A percentile compares a stretch with the other conserved stretches of the same genome.
Conservation (phyloP, 2,113 vertebrate species). For the Phalacrocorax aristotelis region DNA sequence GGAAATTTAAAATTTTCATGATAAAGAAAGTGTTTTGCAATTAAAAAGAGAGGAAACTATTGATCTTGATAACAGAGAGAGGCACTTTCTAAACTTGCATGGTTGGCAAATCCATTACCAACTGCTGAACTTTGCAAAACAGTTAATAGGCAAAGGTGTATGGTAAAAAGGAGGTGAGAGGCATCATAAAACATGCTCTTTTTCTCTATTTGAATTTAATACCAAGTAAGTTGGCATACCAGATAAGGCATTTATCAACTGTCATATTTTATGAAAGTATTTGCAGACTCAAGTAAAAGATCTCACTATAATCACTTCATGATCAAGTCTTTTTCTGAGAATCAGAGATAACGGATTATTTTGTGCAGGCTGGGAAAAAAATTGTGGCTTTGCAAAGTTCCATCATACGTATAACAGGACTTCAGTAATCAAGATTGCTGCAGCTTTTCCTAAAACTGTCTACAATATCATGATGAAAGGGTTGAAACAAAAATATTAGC, state of each 20-base stretch:
- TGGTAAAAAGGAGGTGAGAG: background rate
- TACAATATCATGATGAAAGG: background rate
- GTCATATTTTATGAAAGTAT: background rate
- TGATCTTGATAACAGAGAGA: background rate
- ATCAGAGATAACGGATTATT: background rate
- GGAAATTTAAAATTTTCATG: slow-evolving; percentile 12
- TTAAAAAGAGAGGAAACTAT: background rate
- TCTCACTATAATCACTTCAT: background rate
- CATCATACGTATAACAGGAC: background rate
- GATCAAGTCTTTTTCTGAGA: slow-evolving; percentile 12
- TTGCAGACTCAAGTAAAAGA: background rate
- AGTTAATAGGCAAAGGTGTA: background rate
- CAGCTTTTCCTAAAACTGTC: background rate
- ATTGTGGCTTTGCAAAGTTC: background rate
- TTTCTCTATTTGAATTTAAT: background rate
- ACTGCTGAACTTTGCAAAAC: background rate
- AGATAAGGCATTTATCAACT: background rate
- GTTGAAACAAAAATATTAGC: background rate
- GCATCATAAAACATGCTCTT: background rate
- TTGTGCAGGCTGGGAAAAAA: background rate
- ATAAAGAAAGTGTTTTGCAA: slow-evolving; percentile 21
- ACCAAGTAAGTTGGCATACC: background rate
- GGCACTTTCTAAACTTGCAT: background rate
- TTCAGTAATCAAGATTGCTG: background rate
- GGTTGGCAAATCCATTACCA: background rate